Evolutionary conservation across 1,140 invertebrate species (phyloP), one percentile per base, ranked within the genome.

Genomic region (Drosophila ambigua): DNA sequence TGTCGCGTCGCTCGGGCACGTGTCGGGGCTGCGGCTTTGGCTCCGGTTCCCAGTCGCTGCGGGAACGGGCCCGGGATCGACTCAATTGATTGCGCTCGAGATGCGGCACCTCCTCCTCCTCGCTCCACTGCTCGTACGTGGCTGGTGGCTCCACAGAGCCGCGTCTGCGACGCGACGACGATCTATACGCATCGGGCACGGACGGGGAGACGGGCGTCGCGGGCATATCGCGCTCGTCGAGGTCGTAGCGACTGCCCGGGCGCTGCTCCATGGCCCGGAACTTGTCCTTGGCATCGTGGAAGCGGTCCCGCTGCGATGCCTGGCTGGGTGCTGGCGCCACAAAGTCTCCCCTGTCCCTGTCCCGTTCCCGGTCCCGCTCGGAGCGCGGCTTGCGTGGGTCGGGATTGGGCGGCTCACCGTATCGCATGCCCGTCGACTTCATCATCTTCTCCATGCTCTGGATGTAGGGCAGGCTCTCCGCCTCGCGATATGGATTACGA

Each of bases 231-330:
- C 84, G 81, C 15, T 90, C 91, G 59, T 95, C 93, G 67, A 93
- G 93, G 6, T 91, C 85, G 15, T 91, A 91, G 7, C 90, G 82
- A 55, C 94, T 93, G 69, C 96, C 95, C 68, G 94, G 93, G n/a
- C 64, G 45, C 54, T 75, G 82, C 91, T 97, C 96, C 92, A 97
- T 93, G 23, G 95, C 94, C 85, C 95, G 93, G 81, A 97, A 97
- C 91, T 96, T 96, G 84, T 97, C 95, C 90, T 96, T 97, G 44
- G 96, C 96, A 78, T 96, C 96, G 77, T 96, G 95, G 90, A 97
- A 97, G 43, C 96, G 93, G 69, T 97, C 96, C 60, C 95, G 93
- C 0, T 96, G 96, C 39, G 95, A 94, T 3, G 93, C 91, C 51
- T 88, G 60, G 16, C 63, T 61, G 35, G 62, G 58, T 53, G 48